Conservation (phyloP, 2,113 vertebrate species). For the Amazona guildingii region DNA sequence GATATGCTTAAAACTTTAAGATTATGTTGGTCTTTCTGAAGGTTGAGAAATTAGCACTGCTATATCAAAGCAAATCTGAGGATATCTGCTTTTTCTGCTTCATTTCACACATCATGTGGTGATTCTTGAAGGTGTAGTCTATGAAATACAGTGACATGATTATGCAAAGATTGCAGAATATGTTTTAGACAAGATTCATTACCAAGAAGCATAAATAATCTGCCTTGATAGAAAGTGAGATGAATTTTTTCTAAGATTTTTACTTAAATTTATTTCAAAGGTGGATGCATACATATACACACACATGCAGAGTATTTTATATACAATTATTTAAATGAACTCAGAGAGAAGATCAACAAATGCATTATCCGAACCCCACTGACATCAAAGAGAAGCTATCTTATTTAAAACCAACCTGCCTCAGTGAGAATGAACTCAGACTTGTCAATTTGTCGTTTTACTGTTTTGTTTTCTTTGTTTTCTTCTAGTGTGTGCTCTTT, state of each 20-base stretch:
- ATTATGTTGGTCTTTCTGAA: constrained; percentile 5
- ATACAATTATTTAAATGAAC: not conserved
- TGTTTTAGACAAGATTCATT: constrained; percentile 1
- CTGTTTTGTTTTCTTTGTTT: not conserved
- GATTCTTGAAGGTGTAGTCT: constrained; percentile 18
- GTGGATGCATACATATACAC: not conserved
- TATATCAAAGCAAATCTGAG: not conserved
- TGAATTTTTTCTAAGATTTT: not conserved
- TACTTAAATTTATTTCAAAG: not conserved
- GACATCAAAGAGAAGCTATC: not conserved
- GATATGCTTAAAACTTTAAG: not conserved
- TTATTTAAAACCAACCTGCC: not conserved
- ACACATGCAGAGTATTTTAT: not conserved
- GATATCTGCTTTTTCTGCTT: constrained; percentile 30
- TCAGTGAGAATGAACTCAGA: not conserved
- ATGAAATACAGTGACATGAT: constrained; percentile 18
- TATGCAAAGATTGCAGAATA: constrained; percentile 14
- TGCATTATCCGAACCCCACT: not conserved
- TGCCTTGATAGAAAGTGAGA: not conserved
- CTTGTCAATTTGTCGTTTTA: not conserved
- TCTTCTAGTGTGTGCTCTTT: not conserved
- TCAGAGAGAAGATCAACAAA: not conserved
- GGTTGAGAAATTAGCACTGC: constrained; percentile 4
- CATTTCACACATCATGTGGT: constrained; percentile 12
- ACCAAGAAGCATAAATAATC: not conserved